Percentiles rank a stretch among this genome's conserved stretches.
Evolutionary conservation across 2,888 invertebrate species (phyloP).

Genomic region (Pasiphila rectangulata): DNA sequence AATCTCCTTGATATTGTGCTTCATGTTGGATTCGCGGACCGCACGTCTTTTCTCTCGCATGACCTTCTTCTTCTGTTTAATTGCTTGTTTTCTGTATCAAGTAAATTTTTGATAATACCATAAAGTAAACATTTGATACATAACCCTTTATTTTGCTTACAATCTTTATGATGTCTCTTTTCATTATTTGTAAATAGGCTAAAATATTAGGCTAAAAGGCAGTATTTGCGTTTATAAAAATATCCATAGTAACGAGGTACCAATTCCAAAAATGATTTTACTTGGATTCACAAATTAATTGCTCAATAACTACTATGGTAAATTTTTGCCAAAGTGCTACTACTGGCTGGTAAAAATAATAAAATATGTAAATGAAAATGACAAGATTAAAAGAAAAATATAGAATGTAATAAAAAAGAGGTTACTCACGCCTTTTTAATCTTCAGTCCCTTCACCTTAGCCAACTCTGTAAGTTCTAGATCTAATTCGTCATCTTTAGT

Average conservation of each 20-base stretch:
- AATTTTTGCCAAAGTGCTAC: too few relatives aligned
- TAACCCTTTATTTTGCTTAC: too few relatives aligned
- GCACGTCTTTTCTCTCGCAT: slow-evolving; percentile 58
- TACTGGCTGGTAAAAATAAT: too few relatives aligned
- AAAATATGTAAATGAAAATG: too few relatives aligned
- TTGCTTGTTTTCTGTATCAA: slow-evolving; percentile 50
- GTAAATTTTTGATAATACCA: neutral
- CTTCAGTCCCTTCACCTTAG: slow-evolving; percentile 49
- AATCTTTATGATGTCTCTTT: too few relatives aligned
- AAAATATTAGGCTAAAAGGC: too few relatives aligned
- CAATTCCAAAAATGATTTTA: neutral
- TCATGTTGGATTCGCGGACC: slow-evolving; percentile 64
- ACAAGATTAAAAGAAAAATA: too few relatives aligned
- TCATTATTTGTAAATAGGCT: too few relatives aligned
- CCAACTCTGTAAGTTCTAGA: slow-evolving; percentile 22
- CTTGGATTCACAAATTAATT: neutral
- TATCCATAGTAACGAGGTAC: too few relatives aligned
- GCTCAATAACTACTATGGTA: too few relatives aligned
- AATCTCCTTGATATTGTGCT: slow-evolving; percentile 58
- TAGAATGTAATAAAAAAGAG: neutral
- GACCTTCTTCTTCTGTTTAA: slow-evolving; percentile 58
- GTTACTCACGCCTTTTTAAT: slow-evolving; percentile 63
- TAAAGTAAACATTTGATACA: neutral
- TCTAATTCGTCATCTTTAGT: slow-evolving; percentile 50
- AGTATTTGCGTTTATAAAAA: too few relatives aligned